Evolutionary conservation across 2,888 invertebrate genomes (phyloP), one percentile per base, ranked within the genome.

Genomic region (Pandemis cinnamomeana): DNA sequence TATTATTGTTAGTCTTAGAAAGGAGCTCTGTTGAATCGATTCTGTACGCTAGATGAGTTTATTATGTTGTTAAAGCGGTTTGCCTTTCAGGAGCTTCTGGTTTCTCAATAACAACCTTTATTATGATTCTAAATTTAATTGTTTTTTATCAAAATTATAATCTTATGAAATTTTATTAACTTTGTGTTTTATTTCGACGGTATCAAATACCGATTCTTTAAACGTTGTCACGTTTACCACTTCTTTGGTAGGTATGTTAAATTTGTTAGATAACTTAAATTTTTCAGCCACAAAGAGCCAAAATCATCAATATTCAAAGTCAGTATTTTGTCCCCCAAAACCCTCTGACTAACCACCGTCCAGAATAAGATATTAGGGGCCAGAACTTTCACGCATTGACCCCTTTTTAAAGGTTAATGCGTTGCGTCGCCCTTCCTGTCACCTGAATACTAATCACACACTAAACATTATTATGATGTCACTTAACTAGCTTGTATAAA

Each of bases 361-460:
- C 84, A 86, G 93, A 92, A 92, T 93, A 92, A 91, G 88, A 88
- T 91, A 93, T 92, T 87, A 92, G 91, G 91, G 91, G 89, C 87
- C 87, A 88, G 81, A 89, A 92, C 88, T 93, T 83, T 91, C 88
- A 92, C 91, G 90, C 91, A 89, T 89, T 90, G 93, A 93, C 91
- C 93, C 91, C 92, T 92, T 93, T 93, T 93, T 89, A 92, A 91
- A 91, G 92, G 91, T 92, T 92, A 92, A 93, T 92, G 89, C 87
- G 86, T 88, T 84, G 84, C 84, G 87, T 84, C 85, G 83, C 84
- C 83, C 85, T 80, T 78, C 79, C 78, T 86, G 83, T 86, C 87
- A 90, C 90, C 90, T 88, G 93, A 90, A 93, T 93, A 92, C 91
- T 89, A 91, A 93, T 88, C 86, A 81, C 76, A 78, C 83, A 77